These are phyloP conservation scores for Suillia variegata DNA, from an alignment of 2,888 invertebrate species.

Conservation along the genomic window DNA sequence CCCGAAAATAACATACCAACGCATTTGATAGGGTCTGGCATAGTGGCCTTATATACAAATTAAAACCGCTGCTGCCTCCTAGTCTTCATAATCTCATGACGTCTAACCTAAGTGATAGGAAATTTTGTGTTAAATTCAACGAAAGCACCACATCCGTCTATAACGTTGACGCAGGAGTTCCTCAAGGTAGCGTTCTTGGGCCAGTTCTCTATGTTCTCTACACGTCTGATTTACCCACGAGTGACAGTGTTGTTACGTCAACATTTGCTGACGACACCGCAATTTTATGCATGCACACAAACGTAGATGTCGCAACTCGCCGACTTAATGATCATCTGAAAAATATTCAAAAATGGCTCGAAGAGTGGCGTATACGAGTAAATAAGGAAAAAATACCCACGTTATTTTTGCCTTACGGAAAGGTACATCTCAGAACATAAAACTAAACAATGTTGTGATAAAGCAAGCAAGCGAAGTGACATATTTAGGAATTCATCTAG, in stretches of 20 bases:
- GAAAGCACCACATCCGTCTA: too few relatives aligned
- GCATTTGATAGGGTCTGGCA: neutral
- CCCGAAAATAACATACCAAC: too few relatives aligned
- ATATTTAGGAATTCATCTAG: neutral
- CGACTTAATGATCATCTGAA: neutral
- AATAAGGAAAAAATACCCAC: neutral
- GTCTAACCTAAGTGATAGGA: neutral
- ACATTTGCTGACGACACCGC: slow-evolving; percentile 2
- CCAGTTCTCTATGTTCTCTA: neutral
- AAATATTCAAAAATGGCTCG: neutral
- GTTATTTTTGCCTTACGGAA: neutral
- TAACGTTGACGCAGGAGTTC: too few relatives aligned
- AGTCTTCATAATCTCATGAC: neutral
- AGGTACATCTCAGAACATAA: neutral
- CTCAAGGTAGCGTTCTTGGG: neutral
- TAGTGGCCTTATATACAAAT: neutral
- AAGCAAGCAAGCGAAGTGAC: neutral
- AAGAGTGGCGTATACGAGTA: neutral
- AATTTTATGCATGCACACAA: neutral
- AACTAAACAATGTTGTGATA: neutral
- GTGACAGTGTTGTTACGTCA: neutral
- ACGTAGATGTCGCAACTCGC: neutral
- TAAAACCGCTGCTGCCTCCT: neutral
- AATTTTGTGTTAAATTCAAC: neutral
- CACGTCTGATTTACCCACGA: neutral